Conservation (phyloP, 2,113 vertebrate species). For the Limanda limanda region DNA sequence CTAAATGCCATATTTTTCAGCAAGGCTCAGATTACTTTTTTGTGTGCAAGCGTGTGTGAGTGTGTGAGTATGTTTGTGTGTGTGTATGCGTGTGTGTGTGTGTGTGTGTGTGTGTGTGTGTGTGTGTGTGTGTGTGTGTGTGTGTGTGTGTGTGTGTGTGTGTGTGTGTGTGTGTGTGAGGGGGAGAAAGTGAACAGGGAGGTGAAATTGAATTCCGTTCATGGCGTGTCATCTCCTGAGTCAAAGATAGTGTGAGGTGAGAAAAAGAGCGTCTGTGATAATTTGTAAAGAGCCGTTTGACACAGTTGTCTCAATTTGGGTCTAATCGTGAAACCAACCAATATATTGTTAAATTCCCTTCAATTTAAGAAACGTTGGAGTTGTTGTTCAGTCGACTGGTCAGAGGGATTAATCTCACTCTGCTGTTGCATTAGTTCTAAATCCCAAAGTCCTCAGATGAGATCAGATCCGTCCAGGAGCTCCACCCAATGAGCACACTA, state of each 20-base stretch:
- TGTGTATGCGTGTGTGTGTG: not conserved
- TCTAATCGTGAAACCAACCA: constrained; percentile 22
- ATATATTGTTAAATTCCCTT: constrained; percentile 11
- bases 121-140: not conserved
- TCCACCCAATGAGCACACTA: not conserved
- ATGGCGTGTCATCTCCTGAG: constrained; percentile 50
- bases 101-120: not conserved
- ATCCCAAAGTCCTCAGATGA: not conserved
- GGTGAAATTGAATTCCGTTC: constrained; percentile 66
- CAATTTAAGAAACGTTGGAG: constrained; percentile 15
- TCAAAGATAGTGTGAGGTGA: constrained; percentile 36
- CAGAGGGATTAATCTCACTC: not conserved
- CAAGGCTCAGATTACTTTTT: constrained; percentile 39
- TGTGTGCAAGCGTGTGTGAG: not conserved
- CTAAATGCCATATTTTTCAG: constrained; percentile 56
- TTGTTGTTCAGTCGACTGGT: not conserved
- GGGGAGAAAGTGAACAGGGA: constrained; percentile 4
- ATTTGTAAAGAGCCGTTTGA: constrained; percentile 45
- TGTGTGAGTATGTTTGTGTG: not conserved
- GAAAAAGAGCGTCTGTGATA: constrained; percentile 32
- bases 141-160: not conserved
- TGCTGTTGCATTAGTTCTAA: not conserved
- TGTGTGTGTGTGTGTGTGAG: not conserved
- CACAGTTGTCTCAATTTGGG: constrained; percentile 20
- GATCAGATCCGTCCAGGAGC: not conserved